Evolutionary conservation across 2,113 vertebrate species (phyloP), one percentile per base, ranked within the genome.

Genomic region (Rousettus leschenaultii): DNA sequence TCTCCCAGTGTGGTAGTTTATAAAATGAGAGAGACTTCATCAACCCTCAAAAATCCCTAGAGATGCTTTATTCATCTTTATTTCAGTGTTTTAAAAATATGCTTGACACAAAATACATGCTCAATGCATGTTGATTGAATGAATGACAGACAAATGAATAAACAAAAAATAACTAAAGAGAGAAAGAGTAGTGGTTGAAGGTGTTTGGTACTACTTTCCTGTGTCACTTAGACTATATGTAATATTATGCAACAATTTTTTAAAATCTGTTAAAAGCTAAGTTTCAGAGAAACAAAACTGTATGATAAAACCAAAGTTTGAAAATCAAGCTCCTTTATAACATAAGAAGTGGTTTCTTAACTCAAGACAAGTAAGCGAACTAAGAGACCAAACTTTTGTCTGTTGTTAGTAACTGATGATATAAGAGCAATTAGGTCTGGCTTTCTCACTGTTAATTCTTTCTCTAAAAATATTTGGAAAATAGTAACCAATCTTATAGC

Each of bases 391-490:
- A 94, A 68, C 10, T 28, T 86, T 65, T 61, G 15, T 57, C 21
- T 92, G 1, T 35, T 88, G 43, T 89, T 90, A 40, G 70, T 91
- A 87, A 66, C 55, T 59, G 48, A 51, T 93, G 48, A 96, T 92
- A 92, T 78, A 71, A 86, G 79, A 92, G 75, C 78, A 97, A n/a
- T 92, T 45, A 88, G 22, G 71, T n/a, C n/a, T 66, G 30, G 15
- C 38, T 93, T 71, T 82, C 48, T 91, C 80, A 83, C 35, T 73
- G 86, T 86, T 91, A 91, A 89, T 93, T 83, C 53, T 90, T 91
- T 35, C 73, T 24, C 43, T 24, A 55, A 38, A 94, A 95, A 89
- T 94, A 95, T 91, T 86, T 97, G 92, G 91, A 91, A 85, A 97
- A 70, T 35, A 79, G 83, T 79, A 95, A 75, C 85, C 92, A 61